Percentiles rank a stretch among this genome's conserved stretches.
Conservation (phyloP, 2,113 vertebrate genomes). For the mouse (Mus musculus) region DNA sequence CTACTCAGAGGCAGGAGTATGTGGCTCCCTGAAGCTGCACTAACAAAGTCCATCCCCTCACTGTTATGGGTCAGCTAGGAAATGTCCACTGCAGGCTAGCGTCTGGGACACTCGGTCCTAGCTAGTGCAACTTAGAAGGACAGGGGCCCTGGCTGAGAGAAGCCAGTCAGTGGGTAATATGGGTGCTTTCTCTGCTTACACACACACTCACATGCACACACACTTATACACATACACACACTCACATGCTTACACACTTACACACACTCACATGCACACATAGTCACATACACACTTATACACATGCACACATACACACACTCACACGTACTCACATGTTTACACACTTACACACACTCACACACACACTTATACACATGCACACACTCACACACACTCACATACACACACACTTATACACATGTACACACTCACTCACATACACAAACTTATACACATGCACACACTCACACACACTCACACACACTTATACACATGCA, state of each 20-base stretch:
- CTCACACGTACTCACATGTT: neutral
- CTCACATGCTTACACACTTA: neutral
- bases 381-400: neutral
- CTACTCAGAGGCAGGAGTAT: neutral
- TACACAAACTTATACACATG: neutral
- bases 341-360: no score
- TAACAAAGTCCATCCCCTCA: neutral
- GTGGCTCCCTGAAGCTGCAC: rapidly evolving
- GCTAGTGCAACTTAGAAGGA: neutral
- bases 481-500: neutral
- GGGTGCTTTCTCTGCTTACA: neutral
- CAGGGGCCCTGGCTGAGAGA: neutral
- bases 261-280: rapidly evolving
- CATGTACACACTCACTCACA: neutral
- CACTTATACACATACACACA: neutral
- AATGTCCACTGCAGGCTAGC: neutral
- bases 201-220: neutral
- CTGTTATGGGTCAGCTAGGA: neutral
- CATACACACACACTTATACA: no score
- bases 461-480: rapidly evolving
- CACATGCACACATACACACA: no score
- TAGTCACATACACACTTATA: neutral
- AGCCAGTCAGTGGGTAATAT: neutral
- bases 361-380: no score
- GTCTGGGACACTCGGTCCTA: neutral